These are phyloP conservation scores for Mnemiopsis leidyi DNA, from an alignment of 37 sponge, comb jelly and placozoan genomes.

Conservation along the genomic window DNA sequence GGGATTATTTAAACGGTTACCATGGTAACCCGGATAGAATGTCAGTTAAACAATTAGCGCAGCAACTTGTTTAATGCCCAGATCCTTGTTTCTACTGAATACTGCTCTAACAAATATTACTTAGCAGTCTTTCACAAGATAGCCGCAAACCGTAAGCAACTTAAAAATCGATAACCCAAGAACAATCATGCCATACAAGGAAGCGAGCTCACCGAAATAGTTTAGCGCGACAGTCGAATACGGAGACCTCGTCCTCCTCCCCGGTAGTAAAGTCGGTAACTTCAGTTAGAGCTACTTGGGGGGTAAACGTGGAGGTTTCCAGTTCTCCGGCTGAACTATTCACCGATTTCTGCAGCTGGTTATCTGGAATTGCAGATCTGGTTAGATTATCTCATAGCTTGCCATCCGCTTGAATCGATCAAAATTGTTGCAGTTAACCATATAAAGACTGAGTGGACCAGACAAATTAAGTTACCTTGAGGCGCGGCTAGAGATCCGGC, in stretches of 20 bases:
- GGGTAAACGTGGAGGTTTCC: background rate
- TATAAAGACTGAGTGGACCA: too few relatives aligned
- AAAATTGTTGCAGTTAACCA: too few relatives aligned
- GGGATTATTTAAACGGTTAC: too few relatives aligned
- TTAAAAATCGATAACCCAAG: background rate
- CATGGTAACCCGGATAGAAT: too few relatives aligned
- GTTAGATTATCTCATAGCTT: too few relatives aligned
- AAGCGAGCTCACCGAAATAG: slow-evolving; percentile 75
- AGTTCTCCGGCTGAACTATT: background rate
- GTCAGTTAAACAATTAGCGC: background rate
- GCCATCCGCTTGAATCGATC: too few relatives aligned
- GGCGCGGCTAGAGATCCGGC: background rate
- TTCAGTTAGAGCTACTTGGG: slow-evolving; percentile 74
- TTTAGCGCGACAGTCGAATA: slow-evolving; percentile 77
- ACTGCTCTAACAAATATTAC: too few relatives aligned
- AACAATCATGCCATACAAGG: background rate
- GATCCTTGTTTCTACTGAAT: too few relatives aligned
- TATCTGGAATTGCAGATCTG: too few relatives aligned
- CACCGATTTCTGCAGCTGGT: background rate
- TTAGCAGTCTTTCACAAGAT: too few relatives aligned
- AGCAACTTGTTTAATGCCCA: background rate
- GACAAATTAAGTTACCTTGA: background rate
- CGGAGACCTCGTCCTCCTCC: slow-evolving; percentile 80
- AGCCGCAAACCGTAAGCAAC: too few relatives aligned
- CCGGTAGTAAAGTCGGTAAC: slow-evolving; percentile 70